phyloP scores from a whole-genome alignment of 2,888 invertebrate species.

The Nomada flava region DNA sequence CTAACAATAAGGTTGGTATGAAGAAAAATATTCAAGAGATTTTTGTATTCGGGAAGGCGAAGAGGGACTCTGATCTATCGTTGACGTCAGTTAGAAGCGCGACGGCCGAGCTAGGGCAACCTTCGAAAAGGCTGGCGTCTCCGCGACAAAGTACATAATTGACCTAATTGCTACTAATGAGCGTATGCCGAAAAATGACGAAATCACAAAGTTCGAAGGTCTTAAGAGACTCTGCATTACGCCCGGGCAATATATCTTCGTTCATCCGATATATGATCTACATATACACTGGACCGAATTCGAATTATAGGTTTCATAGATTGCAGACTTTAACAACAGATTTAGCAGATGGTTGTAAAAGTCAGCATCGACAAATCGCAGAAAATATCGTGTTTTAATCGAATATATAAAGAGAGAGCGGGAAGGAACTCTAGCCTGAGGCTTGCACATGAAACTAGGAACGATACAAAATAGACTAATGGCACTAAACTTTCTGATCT shows the following conservation, averaged over 20 bases:
- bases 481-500: not conserved
- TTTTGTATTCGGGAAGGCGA: not conserved
- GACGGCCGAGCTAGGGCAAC: constrained; percentile 20
- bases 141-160: constrained; percentile 53
- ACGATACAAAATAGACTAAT: constrained; percentile 35
- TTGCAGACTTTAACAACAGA: no score
- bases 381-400: constrained; percentile 20
- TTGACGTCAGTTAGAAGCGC: constrained; percentile 15
- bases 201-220: constrained; percentile 19
- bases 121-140: constrained; percentile 54
- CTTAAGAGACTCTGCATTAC: no score
- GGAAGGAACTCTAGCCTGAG: constrained; percentile 51
- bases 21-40: not conserved
- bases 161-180: constrained; percentile 64
- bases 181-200: constrained; percentile 29
- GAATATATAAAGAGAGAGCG: constrained; percentile 36
- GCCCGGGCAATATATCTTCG: not conserved
- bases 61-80: constrained; percentile 36
- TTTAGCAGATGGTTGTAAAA: not conserved
- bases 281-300: no score
- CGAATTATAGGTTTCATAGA: no score
- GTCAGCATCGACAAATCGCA: not conserved
- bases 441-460: constrained; percentile 55
- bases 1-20: not conserved
- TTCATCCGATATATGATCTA: no score